Conservation (phyloP, 2,113 vertebrate genomes). For the Proteles cristata region DNA sequence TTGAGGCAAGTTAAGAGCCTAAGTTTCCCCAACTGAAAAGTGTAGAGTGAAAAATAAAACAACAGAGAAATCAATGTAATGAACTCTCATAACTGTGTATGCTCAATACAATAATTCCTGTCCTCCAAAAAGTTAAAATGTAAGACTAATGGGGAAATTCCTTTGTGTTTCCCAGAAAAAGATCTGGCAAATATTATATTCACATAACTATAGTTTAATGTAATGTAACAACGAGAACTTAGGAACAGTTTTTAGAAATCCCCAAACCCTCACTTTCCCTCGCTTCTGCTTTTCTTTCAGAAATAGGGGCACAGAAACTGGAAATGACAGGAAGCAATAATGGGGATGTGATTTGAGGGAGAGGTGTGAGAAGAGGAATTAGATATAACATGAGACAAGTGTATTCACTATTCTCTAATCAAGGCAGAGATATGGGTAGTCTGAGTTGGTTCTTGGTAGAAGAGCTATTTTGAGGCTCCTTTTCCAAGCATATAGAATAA, state of each 20-base stretch:
- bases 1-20: constrained; percentile 26
- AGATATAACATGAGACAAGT: neutral
- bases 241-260: constrained; percentile 72
- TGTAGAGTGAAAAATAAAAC: neutral
- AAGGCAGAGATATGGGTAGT: neutral
- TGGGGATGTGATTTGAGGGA: constrained; percentile 60
- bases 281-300: constrained; percentile 76
- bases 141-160: constrained; percentile 58
- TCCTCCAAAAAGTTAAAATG: constrained; percentile 34
- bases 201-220: constrained; percentile 44
- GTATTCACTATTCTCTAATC: neutral
- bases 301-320: constrained; percentile 57
- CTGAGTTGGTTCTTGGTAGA: neutral
- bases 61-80: constrained; percentile 14
- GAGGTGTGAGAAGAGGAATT: neutral
- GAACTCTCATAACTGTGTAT: neutral
- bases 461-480: constrained; percentile 1
- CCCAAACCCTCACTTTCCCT: constrained; percentile 61
- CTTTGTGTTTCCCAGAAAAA: constrained; percentile 65
- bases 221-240: constrained; percentile 50
- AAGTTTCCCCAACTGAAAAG: constrained; percentile 53
- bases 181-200: constrained; percentile 57
- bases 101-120: neutral
- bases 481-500: constrained; percentile 9
- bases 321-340: constrained; percentile 74